Evolutionary conservation across 2,888 invertebrate species (phyloP), one percentile per base, ranked within the genome.

Genomic region (Trichogramma dendrolimi): DNA sequence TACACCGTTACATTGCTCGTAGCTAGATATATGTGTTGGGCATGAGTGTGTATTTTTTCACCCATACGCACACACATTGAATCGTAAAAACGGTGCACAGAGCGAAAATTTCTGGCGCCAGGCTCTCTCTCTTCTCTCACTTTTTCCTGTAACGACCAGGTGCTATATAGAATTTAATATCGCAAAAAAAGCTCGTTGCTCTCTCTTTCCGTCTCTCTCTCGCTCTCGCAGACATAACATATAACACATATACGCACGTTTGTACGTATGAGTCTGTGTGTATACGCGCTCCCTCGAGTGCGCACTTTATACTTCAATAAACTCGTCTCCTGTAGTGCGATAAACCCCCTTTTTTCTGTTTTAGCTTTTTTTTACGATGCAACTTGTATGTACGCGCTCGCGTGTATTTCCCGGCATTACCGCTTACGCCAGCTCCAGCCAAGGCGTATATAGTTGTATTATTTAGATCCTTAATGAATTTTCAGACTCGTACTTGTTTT

Each of bases 391-490:
- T 62, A 43, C 47, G 55, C 27, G 63, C 64, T 62, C 64, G 67
- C 63, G 63, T 62, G 61, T 64, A 70, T 71, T 71, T 71, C 70
- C 67, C 27, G 27, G 27, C 27, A 27, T 27, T 27, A 27, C 27
- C 27, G 27, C 27, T 27, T 27, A 27, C 27, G 27, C 27, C 27
- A 27, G 27, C 27, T 27, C 3, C 27, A 27, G 27, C 27, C 27
- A 27, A 27, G 27, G 3, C 27, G 3, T 27, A 27, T 27, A 27
- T 27, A 27, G 27, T 27, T 27, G 27, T 27, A 27, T 27, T 27
- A 27, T 27, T 27, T 27, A 27, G 27, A 27, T 27, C 27, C 3
- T 27, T 27, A 27, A 27, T 27, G 27, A 27, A 27, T 27, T 27
- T 27, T 27, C 27, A 2, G 27, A 27, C 27, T 27, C 27, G 27